phyloP scores from a whole-genome alignment of 2,113 vertebrate species.

The Pangasianodon gigas region DNA sequence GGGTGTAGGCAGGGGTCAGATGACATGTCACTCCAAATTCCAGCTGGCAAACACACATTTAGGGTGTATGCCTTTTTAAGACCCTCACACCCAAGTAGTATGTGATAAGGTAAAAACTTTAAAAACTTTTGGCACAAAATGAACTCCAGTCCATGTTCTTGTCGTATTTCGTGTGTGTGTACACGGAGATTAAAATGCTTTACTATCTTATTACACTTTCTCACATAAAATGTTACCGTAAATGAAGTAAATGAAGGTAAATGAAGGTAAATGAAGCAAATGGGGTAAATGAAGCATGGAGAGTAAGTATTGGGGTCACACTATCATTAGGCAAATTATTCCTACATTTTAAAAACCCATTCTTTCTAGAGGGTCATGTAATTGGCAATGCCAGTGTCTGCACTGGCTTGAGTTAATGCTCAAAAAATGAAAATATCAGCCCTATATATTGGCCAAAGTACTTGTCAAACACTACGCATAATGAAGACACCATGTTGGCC shows the following conservation, averaged over 20 bases:
- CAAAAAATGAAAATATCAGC: not conserved
- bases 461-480: not conserved
- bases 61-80: constrained; percentile 1
- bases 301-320: not conserved
- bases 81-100: not conserved
- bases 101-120: not conserved
- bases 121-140: not conserved
- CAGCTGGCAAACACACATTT: constrained; percentile 13
- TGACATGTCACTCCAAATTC: constrained; percentile 1
- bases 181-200: not conserved
- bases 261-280: not conserved
- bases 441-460: not conserved
- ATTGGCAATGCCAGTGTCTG: not conserved
- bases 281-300: not conserved
- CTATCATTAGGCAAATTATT: not conserved
- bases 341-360: not conserved
- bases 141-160: not conserved
- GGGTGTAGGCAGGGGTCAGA: not conserved
- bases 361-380: not conserved
- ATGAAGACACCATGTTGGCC: not conserved
- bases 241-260: not conserved
- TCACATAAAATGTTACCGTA: not conserved
- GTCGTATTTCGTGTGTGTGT: not conserved
- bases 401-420: not conserved
- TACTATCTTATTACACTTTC: not conserved